These are phyloP conservation scores for Atractosteus spatula DNA, from an alignment of 2,113 vertebrate species.

Conservation along the genomic window DNA sequence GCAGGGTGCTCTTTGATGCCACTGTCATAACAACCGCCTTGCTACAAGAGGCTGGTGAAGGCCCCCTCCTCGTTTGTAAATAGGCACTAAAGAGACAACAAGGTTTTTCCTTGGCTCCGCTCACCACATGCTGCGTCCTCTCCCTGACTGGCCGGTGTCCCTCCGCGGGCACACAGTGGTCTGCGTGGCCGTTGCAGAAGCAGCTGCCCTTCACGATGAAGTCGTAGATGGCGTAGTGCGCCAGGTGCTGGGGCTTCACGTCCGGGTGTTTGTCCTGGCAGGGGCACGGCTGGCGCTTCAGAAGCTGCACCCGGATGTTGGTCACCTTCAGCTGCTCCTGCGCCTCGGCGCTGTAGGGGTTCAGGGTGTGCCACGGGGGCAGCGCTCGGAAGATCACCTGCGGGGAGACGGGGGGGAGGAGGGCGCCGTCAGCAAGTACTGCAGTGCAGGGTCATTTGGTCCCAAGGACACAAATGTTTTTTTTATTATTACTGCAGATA, in stretches of 20 bases:
- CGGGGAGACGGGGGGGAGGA: not conserved
- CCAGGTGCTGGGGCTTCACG: conserved; percentile 40
- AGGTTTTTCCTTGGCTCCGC: conserved; percentile 22
- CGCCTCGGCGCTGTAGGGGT: conserved; percentile 80
- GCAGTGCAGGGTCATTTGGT: too few species aligned
- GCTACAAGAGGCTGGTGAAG: too few species aligned
- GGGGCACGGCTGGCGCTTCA: conserved; percentile 80
- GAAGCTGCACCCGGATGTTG: conserved; percentile 80
- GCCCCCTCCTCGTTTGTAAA: too few species aligned
- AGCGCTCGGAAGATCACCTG: conserved; percentile 92
- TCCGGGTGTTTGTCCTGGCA: conserved; percentile 59
- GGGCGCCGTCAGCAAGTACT: not conserved
- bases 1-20: too few species aligned
- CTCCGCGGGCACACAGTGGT: conserved; percentile 75
- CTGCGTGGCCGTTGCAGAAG: conserved; percentile 90
- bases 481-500: too few species aligned
- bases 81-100: too few species aligned
- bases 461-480: too few species aligned
- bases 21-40: too few species aligned
- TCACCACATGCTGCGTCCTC: conserved; percentile 75
- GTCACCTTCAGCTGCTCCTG: conserved; percentile 85
- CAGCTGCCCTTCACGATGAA: conserved; percentile 95
- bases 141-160: conserved; percentile 72
- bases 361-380: conserved; percentile 70
- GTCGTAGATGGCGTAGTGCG: conserved; percentile 87